phyloP scores from a whole-genome alignment of 1,140 invertebrate species.

The Drosophila busckii region DNA sequence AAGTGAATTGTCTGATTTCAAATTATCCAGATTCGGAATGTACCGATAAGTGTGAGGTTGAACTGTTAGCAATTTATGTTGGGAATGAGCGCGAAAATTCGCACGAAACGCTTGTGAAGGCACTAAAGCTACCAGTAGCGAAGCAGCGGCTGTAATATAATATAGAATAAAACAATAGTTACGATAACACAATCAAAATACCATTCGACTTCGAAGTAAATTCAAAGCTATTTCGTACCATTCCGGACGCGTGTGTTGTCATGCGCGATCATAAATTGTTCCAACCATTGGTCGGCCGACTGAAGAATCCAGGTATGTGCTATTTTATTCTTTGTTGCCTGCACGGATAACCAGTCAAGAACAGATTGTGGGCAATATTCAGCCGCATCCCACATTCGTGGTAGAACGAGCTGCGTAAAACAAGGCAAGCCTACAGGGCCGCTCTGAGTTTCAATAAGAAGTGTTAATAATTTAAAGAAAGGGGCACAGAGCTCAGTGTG shows the following conservation, averaged over 20 bases:
- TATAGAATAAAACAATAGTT: background rate
- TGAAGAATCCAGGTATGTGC: conserved; percentile 93
- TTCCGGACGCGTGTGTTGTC: conserved; percentile 91
- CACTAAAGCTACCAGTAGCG: conserved; percentile 91
- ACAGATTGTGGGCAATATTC: conserved; percentile 93
- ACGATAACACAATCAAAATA: background rate
- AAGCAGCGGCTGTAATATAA: conserved; percentile 86
- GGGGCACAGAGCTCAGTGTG: conserved; percentile 92
- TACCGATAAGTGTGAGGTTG: conserved; percentile 71
- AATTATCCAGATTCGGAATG: background rate
- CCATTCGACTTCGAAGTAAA: background rate
- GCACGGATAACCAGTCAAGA: conserved; percentile 93
- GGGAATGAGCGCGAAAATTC: conserved; percentile 83
- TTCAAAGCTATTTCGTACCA: conserved; percentile 80
- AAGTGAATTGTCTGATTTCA: background rate
- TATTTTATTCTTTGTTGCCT: conserved; percentile 92
- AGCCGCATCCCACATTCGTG: conserved; percentile 93
- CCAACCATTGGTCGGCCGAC: conserved; percentile 92
- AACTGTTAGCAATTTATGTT: conserved; percentile 67
- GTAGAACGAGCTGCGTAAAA: conserved; percentile 92
- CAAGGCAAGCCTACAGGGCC: conserved; percentile 89
- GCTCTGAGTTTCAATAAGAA: conserved; percentile 88
- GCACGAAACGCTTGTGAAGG: conserved; percentile 93
- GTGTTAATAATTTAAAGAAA: conserved; percentile 93
- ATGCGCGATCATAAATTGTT: conserved; percentile 92